Base-by-base conservation (phyloP, 1,140 invertebrate species). In the Mycetomoellerius zeteki region DNA sequence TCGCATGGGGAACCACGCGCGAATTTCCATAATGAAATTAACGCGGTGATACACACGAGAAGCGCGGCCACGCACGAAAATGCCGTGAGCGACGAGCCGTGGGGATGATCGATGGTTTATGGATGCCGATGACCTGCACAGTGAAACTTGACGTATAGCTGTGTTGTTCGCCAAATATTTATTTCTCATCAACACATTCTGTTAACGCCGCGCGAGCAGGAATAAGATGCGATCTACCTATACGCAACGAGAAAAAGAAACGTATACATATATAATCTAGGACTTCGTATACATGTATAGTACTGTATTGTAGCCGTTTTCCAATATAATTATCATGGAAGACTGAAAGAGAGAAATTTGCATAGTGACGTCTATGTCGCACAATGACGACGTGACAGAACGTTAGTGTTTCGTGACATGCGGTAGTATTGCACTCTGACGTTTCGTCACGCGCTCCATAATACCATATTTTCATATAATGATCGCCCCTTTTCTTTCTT, bases 11-110 rank as follows among this genome's bases (percentile, higher is more conserved):
- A 64, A 27, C 33, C 19, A 67, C 52, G 80, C 80, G 80, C 67
- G 69, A 84, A 84, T 84, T 84, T 84, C 69, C 80, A 75, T 84
- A 84, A 84, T 84, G 69, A 84, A 84, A 84, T 84, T 84, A 84
- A 84, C 58, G 24, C 24, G 14, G 27, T 33, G 64, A 84, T 71
- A 75, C 65, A 69, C 37, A 47, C 67, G 69, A 73, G 62, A 65
- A 85, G 54, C 54, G 87, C 52, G 73, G 21, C 19, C 62, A 43
- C 52, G 52, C 24, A 54, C 33, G 21, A 56, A 37, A 56, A 19
- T 24, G 64, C 24, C 10, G 52, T 43, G 78, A 71, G 52, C 78
- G 78, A 82, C 67, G 52, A 58, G 52, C 56, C 54, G 24, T 33
- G 4, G 33, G 50, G 10, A 84, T 84, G 80, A 84, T 75, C 67